A percentile compares a stretch with the other conserved stretches of the same genome.
Evolutionary conservation across 2,797 vertebrate species (phyloP).

Genomic region (Botia almorhae): DNA sequence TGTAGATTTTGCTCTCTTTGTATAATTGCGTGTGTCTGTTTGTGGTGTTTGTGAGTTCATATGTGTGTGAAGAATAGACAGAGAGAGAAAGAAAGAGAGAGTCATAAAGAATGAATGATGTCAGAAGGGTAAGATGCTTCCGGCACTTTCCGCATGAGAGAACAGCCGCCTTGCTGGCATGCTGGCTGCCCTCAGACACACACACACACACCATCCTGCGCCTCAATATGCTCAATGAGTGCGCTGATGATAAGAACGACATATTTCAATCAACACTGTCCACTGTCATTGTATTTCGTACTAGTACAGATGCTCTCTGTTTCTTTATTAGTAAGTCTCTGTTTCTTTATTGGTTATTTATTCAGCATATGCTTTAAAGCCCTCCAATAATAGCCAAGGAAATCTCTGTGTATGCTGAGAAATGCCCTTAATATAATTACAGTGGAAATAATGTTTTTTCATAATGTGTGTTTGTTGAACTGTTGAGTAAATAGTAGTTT

Average conservation of each 20-base stretch:
- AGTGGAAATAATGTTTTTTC: too few relatives aligned
- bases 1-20: conserved; percentile 8
- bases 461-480: conserved; percentile 15
- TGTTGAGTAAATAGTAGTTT: too few relatives aligned
- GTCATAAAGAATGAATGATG: conserved; percentile 75
- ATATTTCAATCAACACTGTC: background rate
- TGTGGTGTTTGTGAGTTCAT: conserved; percentile 10
- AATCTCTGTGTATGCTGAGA: conserved; percentile 15
- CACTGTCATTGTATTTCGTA: background rate
- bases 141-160: conserved; percentile 77
- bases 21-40: conserved; percentile 18
- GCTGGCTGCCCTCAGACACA: conserved; percentile 12
- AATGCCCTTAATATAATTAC: conserved; percentile 36
- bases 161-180: conserved; percentile 56
- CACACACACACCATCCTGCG: conserved; percentile 34
- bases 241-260: conserved; percentile 17
- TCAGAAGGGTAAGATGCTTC: conserved; percentile 73
- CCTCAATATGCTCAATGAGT: conserved; percentile 20
- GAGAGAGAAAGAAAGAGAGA: conserved; percentile 55
- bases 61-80: conserved; percentile 24
- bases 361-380: conserved; percentile 8
- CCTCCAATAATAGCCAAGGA: conserved; percentile 22
- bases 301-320: background rate
- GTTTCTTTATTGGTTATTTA: conserved; percentile 35
- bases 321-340: too few relatives aligned